These are phyloP conservation scores for Eupristina koningsbergeri DNA, from an alignment of 1,140 invertebrate species.

Conservation along the genomic window DNA sequence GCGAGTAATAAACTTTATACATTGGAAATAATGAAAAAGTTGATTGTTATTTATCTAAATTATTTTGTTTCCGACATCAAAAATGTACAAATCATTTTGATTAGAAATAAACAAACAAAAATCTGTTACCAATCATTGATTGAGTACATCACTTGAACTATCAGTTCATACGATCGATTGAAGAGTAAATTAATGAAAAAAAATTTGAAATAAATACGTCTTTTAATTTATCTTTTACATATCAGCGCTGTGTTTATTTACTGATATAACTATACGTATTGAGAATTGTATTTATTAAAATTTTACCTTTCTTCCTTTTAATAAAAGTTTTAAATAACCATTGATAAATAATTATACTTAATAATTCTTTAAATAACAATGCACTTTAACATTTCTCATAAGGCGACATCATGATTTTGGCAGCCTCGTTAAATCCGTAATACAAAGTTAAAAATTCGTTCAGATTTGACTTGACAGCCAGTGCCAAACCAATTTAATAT, in stretches of 20 bases:
- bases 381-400: conserved; percentile 32
- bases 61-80: not conserved
- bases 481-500: conserved; percentile 59
- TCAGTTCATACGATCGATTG: too few relatives aligned
- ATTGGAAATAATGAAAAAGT: conserved; percentile 36
- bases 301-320: too few relatives aligned
- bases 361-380: conserved; percentile 5
- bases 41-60: not conserved
- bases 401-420: conserved; percentile 51
- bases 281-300: too few relatives aligned
- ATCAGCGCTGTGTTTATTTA: too few relatives aligned
- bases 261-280: too few relatives aligned
- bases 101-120: too few relatives aligned
- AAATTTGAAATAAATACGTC: too few relatives aligned
- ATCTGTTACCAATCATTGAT: too few relatives aligned
- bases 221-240: too few relatives aligned
- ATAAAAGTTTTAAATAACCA: not conserved
- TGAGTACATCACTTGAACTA: too few relatives aligned
- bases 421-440: conserved; percentile 64
- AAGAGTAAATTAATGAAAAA: too few relatives aligned
- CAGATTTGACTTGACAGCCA: conserved; percentile 63
- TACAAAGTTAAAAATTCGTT: conserved; percentile 67
- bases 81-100: too few relatives aligned
- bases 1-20: conserved; percentile 35
- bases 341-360: not conserved